These are phyloP conservation scores for Eclectus roratus DNA, from an alignment of 2,113 vertebrate genomes.

Conservation along the genomic window DNA sequence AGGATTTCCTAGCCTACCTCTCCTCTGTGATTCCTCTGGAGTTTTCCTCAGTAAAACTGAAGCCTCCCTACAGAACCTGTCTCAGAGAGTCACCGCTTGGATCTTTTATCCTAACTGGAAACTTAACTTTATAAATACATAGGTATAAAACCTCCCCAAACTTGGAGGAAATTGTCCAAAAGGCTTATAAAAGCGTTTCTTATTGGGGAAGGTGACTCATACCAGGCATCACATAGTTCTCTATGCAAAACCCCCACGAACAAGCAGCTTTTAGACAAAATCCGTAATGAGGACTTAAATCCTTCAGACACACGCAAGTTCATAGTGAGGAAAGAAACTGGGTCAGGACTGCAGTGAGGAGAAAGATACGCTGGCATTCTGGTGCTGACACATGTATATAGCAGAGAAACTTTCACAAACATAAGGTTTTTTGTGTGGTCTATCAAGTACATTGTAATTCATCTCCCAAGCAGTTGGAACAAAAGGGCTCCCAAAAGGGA, in stretches of 20 bases:
- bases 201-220: not conserved
- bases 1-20: not conserved
- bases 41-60: not conserved
- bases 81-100: not conserved
- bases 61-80: not conserved
- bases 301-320: not conserved
- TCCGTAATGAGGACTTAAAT: not conserved
- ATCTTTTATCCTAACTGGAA: not conserved
- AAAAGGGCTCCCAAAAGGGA: not conserved
- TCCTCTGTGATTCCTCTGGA: not conserved
- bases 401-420: not conserved
- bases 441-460: not conserved
- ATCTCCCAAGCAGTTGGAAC: not conserved
- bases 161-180: not conserved
- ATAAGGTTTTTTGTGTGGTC: not conserved
- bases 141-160: not conserved
- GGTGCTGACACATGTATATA: not conserved
- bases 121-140: not conserved
- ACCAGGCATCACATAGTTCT: not conserved
- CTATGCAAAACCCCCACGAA: not conserved
- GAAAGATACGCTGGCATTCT: not conserved
- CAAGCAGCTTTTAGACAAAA: not conserved
- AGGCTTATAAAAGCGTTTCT: not conserved
- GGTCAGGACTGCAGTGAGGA: not conserved
- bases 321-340: not conserved